phyloP scores from a whole-genome alignment of 2,888 invertebrate genomes.

The Nemotelus nigrinus region DNA sequence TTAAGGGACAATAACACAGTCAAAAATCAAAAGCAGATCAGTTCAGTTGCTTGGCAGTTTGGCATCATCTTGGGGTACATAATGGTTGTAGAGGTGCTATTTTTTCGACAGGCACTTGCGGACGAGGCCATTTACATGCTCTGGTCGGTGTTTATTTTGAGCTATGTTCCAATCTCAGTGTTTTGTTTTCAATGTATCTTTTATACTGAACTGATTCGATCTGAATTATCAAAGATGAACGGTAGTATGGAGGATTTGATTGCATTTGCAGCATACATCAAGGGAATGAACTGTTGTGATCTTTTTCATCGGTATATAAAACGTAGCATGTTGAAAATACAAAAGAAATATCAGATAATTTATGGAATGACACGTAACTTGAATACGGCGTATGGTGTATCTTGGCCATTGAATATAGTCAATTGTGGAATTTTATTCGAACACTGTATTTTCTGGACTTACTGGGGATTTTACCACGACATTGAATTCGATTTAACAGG shows the following conservation, averaged over 20 bases:
- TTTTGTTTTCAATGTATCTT: conserved; percentile 1
- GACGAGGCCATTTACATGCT: too few relatives aligned
- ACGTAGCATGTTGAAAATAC: background rate
- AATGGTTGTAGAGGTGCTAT: background rate
- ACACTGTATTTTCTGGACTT: background rate
- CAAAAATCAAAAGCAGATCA: too few relatives aligned
- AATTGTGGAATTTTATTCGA: background rate
- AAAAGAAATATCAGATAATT: background rate
- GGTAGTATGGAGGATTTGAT: background rate
- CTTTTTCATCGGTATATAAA: background rate
- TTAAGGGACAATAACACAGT: too few relatives aligned
- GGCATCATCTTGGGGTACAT: background rate
- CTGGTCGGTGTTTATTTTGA: background rate
- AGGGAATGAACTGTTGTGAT: background rate
- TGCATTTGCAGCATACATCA: background rate
- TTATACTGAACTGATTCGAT: background rate
- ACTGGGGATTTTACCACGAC: background rate
- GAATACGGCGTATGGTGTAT: background rate
- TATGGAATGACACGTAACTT: background rate
- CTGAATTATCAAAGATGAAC: background rate
- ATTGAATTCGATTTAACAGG: too few relatives aligned
- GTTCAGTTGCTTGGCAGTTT: too few relatives aligned
- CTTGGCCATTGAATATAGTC: background rate
- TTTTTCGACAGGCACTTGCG: background rate
- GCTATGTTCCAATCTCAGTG: background rate